phyloP scores from a whole-genome alignment of 1,140 invertebrate genomes.

The Campoletis sonorensis region DNA sequence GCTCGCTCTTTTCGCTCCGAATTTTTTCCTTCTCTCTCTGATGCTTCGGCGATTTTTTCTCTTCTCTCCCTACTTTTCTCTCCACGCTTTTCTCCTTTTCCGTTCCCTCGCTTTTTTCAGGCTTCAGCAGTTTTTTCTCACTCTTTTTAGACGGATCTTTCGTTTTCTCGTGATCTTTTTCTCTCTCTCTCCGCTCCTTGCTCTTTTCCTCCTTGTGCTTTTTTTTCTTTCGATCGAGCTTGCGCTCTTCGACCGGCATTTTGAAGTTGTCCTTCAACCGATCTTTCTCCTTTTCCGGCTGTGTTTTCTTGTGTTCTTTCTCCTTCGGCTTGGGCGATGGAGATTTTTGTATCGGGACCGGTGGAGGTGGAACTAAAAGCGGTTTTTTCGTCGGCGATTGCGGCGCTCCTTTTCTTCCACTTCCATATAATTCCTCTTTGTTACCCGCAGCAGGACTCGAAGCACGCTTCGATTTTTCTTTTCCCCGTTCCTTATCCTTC shows the following conservation, averaged over 20 bases:
- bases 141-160: constrained; percentile 66
- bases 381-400: constrained; percentile 65
- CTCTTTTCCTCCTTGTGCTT: constrained; percentile 76
- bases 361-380: constrained; percentile 54
- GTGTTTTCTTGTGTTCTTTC: constrained; percentile 73
- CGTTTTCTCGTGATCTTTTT: constrained; percentile 70
- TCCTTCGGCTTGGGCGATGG: constrained; percentile 75
- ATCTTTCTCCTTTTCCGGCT: constrained; percentile 73
- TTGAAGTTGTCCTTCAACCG: constrained; percentile 66
- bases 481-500: constrained; percentile 80
- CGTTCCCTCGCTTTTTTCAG: constrained; percentile 66
- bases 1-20: constrained; percentile 70
- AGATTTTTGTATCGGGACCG: constrained; percentile 61
- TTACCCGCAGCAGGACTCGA: constrained; percentile 74
- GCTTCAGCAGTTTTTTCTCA: constrained; percentile 67
- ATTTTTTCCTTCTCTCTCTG: constrained; percentile 73
- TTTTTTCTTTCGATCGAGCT: constrained; percentile 74
- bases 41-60: constrained; percentile 66
- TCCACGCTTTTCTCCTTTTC: constrained; percentile 77
- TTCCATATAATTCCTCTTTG: constrained; percentile 65
- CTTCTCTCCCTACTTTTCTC: constrained; percentile 76
- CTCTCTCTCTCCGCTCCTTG: constrained; percentile 76
- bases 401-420: constrained; percentile 68
- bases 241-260: constrained; percentile 67
- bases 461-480: constrained; percentile 82